A percentile compares a stretch with the other conserved stretches of the same genome.
phyloP scores from a whole-genome alignment of 2,888 invertebrate species.

The Ptychoptera contaminata region DNA sequence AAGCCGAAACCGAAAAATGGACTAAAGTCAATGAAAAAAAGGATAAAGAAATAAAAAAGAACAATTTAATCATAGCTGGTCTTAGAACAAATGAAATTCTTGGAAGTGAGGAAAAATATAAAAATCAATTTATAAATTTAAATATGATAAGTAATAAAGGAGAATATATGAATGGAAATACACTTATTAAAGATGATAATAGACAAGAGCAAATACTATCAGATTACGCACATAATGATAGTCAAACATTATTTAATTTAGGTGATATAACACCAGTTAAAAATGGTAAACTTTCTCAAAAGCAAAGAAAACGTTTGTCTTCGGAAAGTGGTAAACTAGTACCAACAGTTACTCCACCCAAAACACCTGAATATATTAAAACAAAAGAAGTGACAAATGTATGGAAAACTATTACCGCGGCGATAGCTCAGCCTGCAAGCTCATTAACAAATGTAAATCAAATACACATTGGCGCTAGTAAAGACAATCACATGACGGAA shows the following conservation, averaged over 20 bases:
- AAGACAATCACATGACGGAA: too few relatives aligned
- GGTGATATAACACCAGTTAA: conserved; percentile 19
- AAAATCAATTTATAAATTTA: conserved; percentile 31
- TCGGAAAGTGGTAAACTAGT: conserved; percentile 22
- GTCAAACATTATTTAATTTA: conserved; percentile 19
- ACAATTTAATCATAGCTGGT: not conserved
- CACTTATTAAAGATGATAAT: conserved; percentile 11
- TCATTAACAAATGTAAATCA: too few relatives aligned
- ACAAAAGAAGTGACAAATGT: not conserved
- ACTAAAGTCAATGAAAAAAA: conserved; percentile 31
- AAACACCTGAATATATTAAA: not conserved
- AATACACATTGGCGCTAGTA: too few relatives aligned
- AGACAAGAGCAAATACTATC: conserved; percentile 11
- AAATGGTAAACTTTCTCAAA: conserved; percentile 36
- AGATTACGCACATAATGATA: conserved; percentile 2
- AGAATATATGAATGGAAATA: not conserved
- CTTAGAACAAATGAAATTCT: conserved; percentile 29
- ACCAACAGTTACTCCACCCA: conserved; percentile 12
- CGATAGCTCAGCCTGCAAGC: not conserved
- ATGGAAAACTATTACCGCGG: not conserved
- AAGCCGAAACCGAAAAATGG: conserved; percentile 21
- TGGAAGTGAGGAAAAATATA: conserved; percentile 32
- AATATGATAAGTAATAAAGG: conserved; percentile 8
- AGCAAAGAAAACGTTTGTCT: conserved; percentile 37
- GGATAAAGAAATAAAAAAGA: conserved; percentile 23